A percentile compares a stretch with the other conserved stretches of the same genome.
phyloP scores from a whole-genome alignment of 2,888 invertebrate species.

The Philereme transversata region DNA sequence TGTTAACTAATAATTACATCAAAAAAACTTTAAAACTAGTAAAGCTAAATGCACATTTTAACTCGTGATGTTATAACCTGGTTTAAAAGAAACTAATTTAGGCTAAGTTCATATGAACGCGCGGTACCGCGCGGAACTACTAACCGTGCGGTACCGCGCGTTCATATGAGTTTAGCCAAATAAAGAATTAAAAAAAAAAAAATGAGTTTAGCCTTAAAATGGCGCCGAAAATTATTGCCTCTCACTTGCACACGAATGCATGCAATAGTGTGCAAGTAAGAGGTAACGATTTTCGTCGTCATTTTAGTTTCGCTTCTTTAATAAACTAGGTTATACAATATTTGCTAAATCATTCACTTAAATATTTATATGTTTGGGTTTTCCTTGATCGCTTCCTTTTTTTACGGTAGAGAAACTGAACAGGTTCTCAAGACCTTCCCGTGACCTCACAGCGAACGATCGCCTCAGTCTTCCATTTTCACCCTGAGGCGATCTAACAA shows the following conservation, averaged over 20 bases:
- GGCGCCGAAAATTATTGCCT: too few relatives aligned
- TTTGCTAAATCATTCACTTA: slow-evolving; percentile 39
- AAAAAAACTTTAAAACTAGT: slow-evolving; percentile 18
- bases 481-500: slow-evolving; percentile 58
- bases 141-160: too few relatives aligned
- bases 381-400: slow-evolving; percentile 62
- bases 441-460: slow-evolving; percentile 75
- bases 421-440: slow-evolving; percentile 75
- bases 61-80: slow-evolving; percentile 9
- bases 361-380: slow-evolving; percentile 57
- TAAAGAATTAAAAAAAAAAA: too few relatives aligned
- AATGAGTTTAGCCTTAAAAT: too few relatives aligned
- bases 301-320: too few relatives aligned
- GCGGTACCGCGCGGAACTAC: too few relatives aligned
- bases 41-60: slow-evolving; percentile 38
- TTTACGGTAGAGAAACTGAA: slow-evolving; percentile 64
- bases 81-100: too few relatives aligned
- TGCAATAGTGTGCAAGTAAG: too few relatives aligned
- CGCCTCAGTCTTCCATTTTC: slow-evolving; percentile 72
- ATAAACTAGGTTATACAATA: background rate
- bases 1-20: slow-evolving; percentile 7
- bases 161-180: too few relatives aligned
- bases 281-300: too few relatives aligned
- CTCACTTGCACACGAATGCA: too few relatives aligned
- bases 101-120: too few relatives aligned